Percentiles rank a stretch among this genome's conserved stretches.
phyloP scores from a whole-genome alignment of 2,797 vertebrate genomes.

The Acropternis orthonyx region DNA sequence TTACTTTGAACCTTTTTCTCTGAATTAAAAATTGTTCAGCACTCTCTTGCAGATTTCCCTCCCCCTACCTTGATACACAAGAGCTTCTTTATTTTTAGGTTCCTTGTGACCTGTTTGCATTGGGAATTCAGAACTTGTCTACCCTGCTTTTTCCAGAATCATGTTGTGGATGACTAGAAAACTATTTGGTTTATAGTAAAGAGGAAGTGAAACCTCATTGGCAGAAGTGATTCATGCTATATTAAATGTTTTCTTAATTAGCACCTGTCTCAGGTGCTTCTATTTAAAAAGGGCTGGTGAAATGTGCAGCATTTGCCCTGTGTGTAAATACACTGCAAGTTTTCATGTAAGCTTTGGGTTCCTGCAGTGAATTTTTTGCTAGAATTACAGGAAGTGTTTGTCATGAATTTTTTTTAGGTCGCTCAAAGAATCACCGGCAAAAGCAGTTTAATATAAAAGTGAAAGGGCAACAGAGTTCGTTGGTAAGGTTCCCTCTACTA shows the following conservation, averaged over 20 bases:
- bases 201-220: conserved; percentile 15
- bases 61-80: neutral
- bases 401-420: neutral
- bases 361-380: neutral
- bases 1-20: neutral
- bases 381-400: neutral
- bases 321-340: neutral
- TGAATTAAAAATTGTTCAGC: neutral
- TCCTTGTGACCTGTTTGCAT: conserved; percentile 39
- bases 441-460: neutral
- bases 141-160: neutral
- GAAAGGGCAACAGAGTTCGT: neutral
- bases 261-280: neutral
- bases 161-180: neutral
- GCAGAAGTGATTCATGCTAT: conserved; percentile 9
- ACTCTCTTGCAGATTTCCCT: neutral
- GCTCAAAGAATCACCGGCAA: neutral
- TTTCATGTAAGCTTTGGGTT: neutral
- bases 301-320: neutral
- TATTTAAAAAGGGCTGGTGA: neutral
- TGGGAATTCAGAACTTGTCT: conserved; percentile 48
- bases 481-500: neutral
- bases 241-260: conserved; percentile 27
- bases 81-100: conserved; percentile 40
- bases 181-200: neutral